Percentiles rank a stretch among this genome's conserved stretches.
These are phyloP conservation scores for Lydus trimaculatus DNA, from an alignment of 2,888 invertebrate genomes.

Conservation along the genomic window DNA sequence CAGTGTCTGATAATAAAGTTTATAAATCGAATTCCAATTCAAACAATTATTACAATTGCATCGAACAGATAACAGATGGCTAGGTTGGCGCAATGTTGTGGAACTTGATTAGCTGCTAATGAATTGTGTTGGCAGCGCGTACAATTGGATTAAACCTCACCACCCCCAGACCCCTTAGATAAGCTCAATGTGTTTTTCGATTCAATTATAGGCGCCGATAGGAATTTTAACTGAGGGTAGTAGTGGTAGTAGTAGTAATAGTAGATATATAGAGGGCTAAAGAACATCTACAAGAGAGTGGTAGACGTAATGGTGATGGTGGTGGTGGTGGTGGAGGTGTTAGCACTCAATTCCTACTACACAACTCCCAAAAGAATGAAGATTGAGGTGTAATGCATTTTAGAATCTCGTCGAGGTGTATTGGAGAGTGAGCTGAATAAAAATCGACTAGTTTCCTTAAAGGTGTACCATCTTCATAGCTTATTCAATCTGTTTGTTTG, in stretches of 20 bases:
- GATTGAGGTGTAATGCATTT: constrained; percentile 47
- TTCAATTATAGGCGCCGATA: constrained; percentile 51
- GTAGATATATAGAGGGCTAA: constrained; percentile 40
- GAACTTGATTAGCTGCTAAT: constrained; percentile 58
- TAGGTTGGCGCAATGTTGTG: constrained; percentile 53
- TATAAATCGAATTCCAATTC: constrained; percentile 16
- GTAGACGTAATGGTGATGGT: no score
- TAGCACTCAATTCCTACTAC: not conserved
- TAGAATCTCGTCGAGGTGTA: constrained; percentile 43
- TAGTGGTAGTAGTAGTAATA: constrained; percentile 29
- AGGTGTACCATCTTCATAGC: not conserved
- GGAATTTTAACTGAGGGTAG: constrained; percentile 49
- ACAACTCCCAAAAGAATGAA: constrained; percentile 39
- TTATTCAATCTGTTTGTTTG: not conserved
- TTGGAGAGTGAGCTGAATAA: constrained; percentile 40
- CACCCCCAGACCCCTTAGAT: constrained; percentile 22
- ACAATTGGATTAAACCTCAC: constrained; percentile 55
- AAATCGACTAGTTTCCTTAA: constrained; percentile 21
- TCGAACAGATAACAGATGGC: constrained; percentile 54
- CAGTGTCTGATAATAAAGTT: not conserved
- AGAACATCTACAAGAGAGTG: no score
- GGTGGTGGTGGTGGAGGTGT: constrained; percentile 17
- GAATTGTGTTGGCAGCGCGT: constrained; percentile 54
- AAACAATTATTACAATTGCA: constrained; percentile 34
- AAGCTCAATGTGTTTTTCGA: constrained; percentile 54